Evolutionary conservation across 1,140 invertebrate genomes (phyloP).

Genomic region (Microplitis demolitor): DNA sequence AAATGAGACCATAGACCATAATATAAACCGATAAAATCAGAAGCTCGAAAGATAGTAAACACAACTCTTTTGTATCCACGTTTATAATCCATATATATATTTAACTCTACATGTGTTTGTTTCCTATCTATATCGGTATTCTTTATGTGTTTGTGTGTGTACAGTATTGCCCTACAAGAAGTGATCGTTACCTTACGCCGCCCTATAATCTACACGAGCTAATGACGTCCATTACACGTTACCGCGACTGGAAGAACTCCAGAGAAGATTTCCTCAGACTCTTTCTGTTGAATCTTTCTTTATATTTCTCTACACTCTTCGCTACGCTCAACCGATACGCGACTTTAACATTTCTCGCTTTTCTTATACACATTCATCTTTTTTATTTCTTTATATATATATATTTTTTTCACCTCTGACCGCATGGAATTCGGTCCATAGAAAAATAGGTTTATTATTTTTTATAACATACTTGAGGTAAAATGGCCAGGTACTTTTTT

Average conservation of each 20-base stretch:
- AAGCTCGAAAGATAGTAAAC: not conserved
- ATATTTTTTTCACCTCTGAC: not conserved
- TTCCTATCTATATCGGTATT: not conserved
- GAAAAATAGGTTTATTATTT: not conserved
- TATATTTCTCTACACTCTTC: constrained; percentile 45
- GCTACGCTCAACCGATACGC: constrained; percentile 52
- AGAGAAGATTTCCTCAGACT: not conserved
- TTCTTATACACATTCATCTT: constrained; percentile 6
- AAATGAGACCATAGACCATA: not conserved
- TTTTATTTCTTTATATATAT: not conserved
- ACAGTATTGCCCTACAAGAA: constrained; percentile 57
- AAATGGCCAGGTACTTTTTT: too few relatives aligned
- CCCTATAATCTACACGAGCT: constrained; percentile 63
- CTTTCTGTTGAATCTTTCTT: constrained; percentile 15
- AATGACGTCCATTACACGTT: constrained; percentile 62
- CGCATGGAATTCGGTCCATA: too few relatives aligned
- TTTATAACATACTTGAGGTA: not conserved
- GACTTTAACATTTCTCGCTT: constrained; percentile 37
- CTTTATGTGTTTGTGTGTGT: constrained; percentile 31
- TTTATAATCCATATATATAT: too few relatives aligned
- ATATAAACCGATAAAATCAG: too few relatives aligned
- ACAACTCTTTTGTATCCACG: not conserved
- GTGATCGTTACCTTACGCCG: constrained; percentile 62
- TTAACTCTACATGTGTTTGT: too few relatives aligned
- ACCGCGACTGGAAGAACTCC: constrained; percentile 34